A percentile compares a stretch with the other conserved stretches of the same genome.
Evolutionary conservation across 2,797 vertebrate species (phyloP).

Genomic region (Takifugu ocellatus): DNA sequence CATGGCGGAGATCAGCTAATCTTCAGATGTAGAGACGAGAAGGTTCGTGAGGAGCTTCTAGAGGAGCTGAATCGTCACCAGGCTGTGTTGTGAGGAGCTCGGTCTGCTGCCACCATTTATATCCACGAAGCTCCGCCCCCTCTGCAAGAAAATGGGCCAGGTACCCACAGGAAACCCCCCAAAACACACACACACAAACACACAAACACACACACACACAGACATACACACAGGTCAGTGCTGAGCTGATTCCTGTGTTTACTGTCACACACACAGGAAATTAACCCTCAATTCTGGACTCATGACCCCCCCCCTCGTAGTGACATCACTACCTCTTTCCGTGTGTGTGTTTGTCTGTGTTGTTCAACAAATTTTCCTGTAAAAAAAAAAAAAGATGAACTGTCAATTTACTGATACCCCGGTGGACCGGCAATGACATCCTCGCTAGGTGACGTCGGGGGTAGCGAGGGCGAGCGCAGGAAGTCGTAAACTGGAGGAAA

Average conservation of each 20-base stretch:
- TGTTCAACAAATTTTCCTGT: neutral
- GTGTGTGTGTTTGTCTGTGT: neutral
- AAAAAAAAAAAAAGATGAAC: no score
- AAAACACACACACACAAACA: slow-evolving; percentile 8
- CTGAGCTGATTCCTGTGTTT: slow-evolving; percentile 33
- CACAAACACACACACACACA: slow-evolving; percentile 9
- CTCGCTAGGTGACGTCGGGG: no score
- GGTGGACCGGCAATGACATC: no score
- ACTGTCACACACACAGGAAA: slow-evolving; percentile 54
- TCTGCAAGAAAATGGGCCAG: slow-evolving; percentile 53
- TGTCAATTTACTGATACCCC: no score
- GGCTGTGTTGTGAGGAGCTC: slow-evolving; percentile 18
- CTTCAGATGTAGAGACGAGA: no score
- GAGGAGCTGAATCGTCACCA: no score
- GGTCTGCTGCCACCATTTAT: slow-evolving; percentile 38
- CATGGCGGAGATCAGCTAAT: slow-evolving; percentile 2
- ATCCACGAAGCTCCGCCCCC: slow-evolving; percentile 47
- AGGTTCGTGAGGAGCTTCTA: no score
- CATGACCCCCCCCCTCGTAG: neutral
- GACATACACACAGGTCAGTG: slow-evolving; percentile 32
- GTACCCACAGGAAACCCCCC: slow-evolving; percentile 57
- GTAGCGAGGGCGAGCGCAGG: no score
- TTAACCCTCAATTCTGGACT: slow-evolving; percentile 21
- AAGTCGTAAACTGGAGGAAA: no score
- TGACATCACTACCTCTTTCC: slow-evolving; percentile 26